These are phyloP conservation scores for Oryzias dopingdopingensis DNA, from an alignment of 2,797 vertebrate genomes.

Conservation along the genomic window DNA sequence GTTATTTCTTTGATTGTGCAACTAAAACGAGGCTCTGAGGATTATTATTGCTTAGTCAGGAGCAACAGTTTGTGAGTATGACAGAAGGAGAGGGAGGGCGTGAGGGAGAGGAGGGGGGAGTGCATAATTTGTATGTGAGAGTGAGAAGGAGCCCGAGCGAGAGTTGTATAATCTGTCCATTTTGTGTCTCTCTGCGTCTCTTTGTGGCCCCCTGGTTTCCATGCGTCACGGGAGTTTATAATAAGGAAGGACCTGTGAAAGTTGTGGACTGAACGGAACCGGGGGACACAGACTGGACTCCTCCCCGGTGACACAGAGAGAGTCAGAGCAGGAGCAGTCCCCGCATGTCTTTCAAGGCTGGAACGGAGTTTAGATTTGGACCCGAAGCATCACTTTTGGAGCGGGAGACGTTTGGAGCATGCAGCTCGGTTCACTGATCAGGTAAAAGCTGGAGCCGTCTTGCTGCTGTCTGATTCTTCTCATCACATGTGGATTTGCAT, in stretches of 20 bases:
- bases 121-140: slow-evolving; percentile 27
- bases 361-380: slow-evolving; percentile 33
- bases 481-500: slow-evolving; percentile 19
- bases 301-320: slow-evolving; percentile 68
- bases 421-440: slow-evolving; percentile 66
- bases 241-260: slow-evolving; percentile 60
- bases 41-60: slow-evolving; percentile 66
- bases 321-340: slow-evolving; percentile 30
- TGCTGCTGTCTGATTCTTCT: slow-evolving; percentile 32
- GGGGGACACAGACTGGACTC: slow-evolving; percentile 37
- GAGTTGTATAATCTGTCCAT: slow-evolving; percentile 68
- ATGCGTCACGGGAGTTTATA: slow-evolving; percentile 70
- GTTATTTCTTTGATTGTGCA: slow-evolving; percentile 59
- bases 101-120: slow-evolving; percentile 13
- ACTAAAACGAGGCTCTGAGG: slow-evolving; percentile 61
- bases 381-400: slow-evolving; percentile 15
- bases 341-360: slow-evolving; percentile 35
- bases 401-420: slow-evolving; percentile 57
- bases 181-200: slow-evolving; percentile 28
- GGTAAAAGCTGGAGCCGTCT: slow-evolving; percentile 64
- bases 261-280: slow-evolving; percentile 58
- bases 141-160: slow-evolving; percentile 13
- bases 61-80: slow-evolving; percentile 26
- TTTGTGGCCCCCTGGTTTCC: slow-evolving; percentile 46
- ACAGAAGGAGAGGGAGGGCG: neutral